A percentile compares a stretch with the other conserved stretches of the same genome.
These are phyloP conservation scores for Platyscapa corneri DNA, from an alignment of 1,140 invertebrate genomes.

Conservation along the genomic window DNA sequence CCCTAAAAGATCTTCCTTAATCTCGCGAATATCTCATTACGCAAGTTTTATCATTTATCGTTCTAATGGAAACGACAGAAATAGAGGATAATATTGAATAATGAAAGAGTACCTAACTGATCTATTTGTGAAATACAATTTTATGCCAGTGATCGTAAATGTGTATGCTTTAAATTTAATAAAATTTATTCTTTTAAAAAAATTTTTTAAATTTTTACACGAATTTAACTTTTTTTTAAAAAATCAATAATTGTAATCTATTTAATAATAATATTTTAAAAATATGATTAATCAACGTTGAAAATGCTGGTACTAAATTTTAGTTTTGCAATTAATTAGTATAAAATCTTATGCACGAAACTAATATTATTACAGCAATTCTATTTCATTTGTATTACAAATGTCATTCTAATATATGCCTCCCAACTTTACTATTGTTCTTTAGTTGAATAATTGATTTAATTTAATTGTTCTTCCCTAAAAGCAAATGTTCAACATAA, in stretches of 20 bases:
- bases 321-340: slow-evolving; percentile 10
- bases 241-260: neutral
- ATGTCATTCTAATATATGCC: slow-evolving; percentile 2
- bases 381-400: slow-evolving; percentile 19
- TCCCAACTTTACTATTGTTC: neutral
- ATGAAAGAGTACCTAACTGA: neutral
- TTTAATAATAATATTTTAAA: neutral
- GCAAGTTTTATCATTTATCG: slow-evolving; percentile 58
- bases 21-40: slow-evolving; percentile 61
- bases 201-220: neutral
- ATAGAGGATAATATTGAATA: slow-evolving; percentile 51
- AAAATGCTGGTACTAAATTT: neutral
- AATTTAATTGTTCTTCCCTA: neutral
- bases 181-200: slow-evolving; percentile 45
- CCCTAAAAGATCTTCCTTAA: slow-evolving; percentile 64
- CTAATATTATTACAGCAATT: slow-evolving; percentile 27
- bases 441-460: slow-evolving; percentile 13
- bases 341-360: slow-evolving; percentile 4
- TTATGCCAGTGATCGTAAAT: slow-evolving; percentile 3
- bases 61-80: slow-evolving; percentile 55
- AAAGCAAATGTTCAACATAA: neutral
- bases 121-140: slow-evolving; percentile 25
- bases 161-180: slow-evolving; percentile 19
- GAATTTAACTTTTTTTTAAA: neutral
- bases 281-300: neutral